These are phyloP conservation scores for Pyrocephalus nanus DNA, from an alignment of 2,797 vertebrate genomes.

Conservation along the genomic window DNA sequence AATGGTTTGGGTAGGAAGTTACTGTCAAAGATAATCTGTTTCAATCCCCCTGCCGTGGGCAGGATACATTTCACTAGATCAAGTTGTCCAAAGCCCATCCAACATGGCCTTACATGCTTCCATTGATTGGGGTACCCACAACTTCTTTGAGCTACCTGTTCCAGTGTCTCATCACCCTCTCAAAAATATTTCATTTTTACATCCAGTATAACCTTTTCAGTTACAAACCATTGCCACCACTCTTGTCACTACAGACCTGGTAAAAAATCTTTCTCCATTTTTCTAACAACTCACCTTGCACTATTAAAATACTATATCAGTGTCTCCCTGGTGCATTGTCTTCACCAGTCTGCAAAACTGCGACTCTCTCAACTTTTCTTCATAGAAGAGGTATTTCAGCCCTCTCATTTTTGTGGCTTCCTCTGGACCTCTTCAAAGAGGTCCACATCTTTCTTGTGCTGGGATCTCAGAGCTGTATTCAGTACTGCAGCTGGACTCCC, in stretches of 20 bases:
- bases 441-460: background rate
- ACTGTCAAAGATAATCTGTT: background rate
- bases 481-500: background rate
- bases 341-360: background rate
- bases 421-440: background rate
- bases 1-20: background rate
- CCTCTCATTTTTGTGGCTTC: background rate
- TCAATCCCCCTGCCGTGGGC: background rate
- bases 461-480: background rate
- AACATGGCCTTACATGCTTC: background rate
- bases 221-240: background rate
- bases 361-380: background rate
- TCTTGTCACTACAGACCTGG: background rate
- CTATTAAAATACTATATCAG: background rate
- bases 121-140: background rate
- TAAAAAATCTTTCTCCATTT: background rate
- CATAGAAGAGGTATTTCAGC: background rate
- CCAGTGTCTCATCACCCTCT: background rate
- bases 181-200: background rate
- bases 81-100: background rate
- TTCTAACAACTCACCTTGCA: background rate
- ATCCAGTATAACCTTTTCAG: background rate
- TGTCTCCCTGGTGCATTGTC: too few relatives aligned
- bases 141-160: background rate
- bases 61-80: background rate